Evolutionary conservation across 2,888 invertebrate species (phyloP).

Genomic region (Spicauda simplicius): DNA sequence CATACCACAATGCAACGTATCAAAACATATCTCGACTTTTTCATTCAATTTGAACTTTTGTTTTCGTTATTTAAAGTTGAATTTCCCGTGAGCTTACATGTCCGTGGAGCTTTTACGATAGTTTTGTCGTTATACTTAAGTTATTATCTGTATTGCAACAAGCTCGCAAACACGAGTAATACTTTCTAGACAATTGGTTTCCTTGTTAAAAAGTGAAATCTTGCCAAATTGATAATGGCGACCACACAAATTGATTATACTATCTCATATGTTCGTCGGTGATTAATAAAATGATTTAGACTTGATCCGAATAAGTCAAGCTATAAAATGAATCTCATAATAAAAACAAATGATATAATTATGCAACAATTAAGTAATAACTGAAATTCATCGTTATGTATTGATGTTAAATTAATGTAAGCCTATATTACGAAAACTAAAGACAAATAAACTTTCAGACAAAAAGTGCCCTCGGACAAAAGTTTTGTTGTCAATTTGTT

Average conservation of each 20-base stretch:
- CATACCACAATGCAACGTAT: conserved; percentile 17
- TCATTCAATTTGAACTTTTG: background rate
- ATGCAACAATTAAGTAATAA: too few relatives aligned
- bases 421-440: too few relatives aligned
- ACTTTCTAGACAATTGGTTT: conserved; percentile 41
- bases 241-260: conserved; percentile 27
- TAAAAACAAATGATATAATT: background rate
- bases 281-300: conserved; percentile 18
- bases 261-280: conserved; percentile 9
- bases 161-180: conserved; percentile 35
- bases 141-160: conserved; percentile 37
- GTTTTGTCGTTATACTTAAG: conserved; percentile 34
- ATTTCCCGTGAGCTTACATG: background rate
- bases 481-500: too few relatives aligned
- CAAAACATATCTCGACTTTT: background rate
- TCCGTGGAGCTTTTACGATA: conserved; percentile 22
- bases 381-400: too few relatives aligned
- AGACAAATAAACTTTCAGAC: too few relatives aligned
- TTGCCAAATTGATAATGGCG: conserved; percentile 10
- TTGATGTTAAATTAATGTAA: too few relatives aligned
- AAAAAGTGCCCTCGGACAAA: too few relatives aligned
- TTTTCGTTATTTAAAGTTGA: background rate
- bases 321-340: conserved; percentile 7
- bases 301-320: conserved; percentile 4
- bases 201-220: conserved; percentile 36